Evolutionary conservation across 2,888 invertebrate genomes (phyloP).

Genomic region (Sminthurinus aureus): DNA sequence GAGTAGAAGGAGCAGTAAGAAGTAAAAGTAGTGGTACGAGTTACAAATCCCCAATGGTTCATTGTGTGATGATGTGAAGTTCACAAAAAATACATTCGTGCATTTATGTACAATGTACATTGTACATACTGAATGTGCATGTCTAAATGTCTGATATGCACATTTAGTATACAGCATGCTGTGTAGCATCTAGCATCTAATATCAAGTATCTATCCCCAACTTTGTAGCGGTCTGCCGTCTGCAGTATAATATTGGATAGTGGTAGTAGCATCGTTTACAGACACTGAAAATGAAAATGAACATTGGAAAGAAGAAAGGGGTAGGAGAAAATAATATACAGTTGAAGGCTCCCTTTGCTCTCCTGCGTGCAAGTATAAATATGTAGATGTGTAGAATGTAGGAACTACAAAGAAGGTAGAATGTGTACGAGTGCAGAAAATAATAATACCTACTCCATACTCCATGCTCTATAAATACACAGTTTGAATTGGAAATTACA

Average conservation of each 20-base stretch:
- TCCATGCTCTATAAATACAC: neutral
- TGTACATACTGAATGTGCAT: neutral
- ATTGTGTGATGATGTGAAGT: slow-evolving; percentile 12
- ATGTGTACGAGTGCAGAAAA: neutral
- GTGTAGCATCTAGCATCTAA: too few species aligned
- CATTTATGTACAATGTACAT: too few species aligned
- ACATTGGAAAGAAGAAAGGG: too few species aligned
- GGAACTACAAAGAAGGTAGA: neutral
- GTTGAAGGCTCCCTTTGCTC: neutral
- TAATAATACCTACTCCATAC: neutral
- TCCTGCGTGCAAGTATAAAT: neutral
- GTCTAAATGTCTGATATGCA: too few species aligned
- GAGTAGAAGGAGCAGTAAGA: neutral
- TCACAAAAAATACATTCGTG: neutral
- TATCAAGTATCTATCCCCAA: too few species aligned
- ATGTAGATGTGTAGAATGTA: neutral
- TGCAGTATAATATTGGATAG: too few species aligned
- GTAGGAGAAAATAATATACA: neutral
- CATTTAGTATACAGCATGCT: too few species aligned
- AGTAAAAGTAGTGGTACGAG: neutral
- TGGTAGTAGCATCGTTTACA: too few species aligned
- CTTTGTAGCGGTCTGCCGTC: too few species aligned
- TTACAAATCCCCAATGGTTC: slow-evolving; percentile 16
- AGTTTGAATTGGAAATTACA: slow-evolving; percentile 20
- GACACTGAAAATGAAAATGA: too few species aligned